Percentiles rank a stretch among this genome's conserved stretches.
These are phyloP conservation scores for Girardinichthys multiradiatus DNA, from an alignment of 2,113 vertebrate genomes.

Conservation along the genomic window DNA sequence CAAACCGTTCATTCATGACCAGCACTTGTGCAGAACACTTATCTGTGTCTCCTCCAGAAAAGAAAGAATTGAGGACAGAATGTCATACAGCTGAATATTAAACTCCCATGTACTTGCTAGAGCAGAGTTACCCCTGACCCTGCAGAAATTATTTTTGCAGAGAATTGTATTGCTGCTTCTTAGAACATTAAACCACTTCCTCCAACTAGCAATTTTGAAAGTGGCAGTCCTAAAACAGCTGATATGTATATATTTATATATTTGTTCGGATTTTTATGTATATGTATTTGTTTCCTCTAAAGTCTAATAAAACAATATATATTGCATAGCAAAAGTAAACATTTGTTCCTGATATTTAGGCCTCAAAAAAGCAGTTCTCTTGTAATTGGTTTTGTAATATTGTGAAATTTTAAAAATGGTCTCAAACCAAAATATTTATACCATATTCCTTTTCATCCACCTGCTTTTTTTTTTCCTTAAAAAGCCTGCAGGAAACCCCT, in stretches of 20 bases:
- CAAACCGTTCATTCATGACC: slow-evolving; percentile 72
- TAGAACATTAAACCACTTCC: not conserved
- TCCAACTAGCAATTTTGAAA: not conserved
- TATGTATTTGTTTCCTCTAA: not conserved
- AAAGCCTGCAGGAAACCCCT: not conserved
- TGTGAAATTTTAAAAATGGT: not conserved
- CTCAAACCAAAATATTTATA: not conserved
- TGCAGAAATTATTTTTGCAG: slow-evolving; percentile 15
- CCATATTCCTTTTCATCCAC: not conserved
- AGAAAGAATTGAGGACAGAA: slow-evolving; percentile 43
- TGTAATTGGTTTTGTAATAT: not conserved
- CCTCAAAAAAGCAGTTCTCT: not conserved
- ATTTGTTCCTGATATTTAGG: not conserved
- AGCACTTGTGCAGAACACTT: slow-evolving; percentile 63
- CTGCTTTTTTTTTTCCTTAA: no score
- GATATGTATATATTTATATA: not conserved
- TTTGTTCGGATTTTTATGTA: no score
- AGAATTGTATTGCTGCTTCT: not conserved
- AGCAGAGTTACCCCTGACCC: slow-evolving; percentile 19
- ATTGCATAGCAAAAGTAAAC: not conserved
- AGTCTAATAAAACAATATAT: not conserved
- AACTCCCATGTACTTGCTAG: not conserved
- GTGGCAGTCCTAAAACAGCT: not conserved
- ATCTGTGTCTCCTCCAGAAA: slow-evolving; percentile 42
- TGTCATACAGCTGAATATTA: slow-evolving; percentile 29